phyloP scores from a whole-genome alignment of 2,113 vertebrate species.

The Candoia aspera region DNA sequence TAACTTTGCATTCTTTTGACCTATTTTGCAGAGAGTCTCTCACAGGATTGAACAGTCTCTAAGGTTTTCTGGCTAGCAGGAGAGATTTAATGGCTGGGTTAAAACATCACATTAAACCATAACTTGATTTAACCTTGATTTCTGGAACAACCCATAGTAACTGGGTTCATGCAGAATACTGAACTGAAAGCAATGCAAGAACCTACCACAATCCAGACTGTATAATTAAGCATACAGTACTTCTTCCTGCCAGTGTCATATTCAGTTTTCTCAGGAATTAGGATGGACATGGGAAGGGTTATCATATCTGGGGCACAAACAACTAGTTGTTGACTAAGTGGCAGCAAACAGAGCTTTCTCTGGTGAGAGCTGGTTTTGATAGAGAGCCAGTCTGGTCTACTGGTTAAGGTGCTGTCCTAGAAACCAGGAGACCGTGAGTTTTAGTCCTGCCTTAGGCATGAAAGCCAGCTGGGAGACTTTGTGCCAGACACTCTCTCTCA shows the following conservation, averaged over 20 bases:
- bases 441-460: no score
- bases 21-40: neutral
- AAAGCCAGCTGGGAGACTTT: no score
- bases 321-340: neutral
- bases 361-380: neutral
- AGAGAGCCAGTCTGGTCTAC: no score
- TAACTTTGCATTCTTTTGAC: conserved; percentile 19
- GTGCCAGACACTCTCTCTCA: no score
- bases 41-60: neutral
- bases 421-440: no score
- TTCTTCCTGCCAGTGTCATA: neutral
- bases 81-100: neutral
- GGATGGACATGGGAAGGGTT: neutral
- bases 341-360: neutral
- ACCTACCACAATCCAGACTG: neutral
- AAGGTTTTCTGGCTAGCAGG: neutral
- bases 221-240: neutral
- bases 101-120: neutral
- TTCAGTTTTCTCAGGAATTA: conserved; percentile 13
- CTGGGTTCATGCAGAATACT: neutral
- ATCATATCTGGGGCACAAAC: neutral
- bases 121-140: neutral
- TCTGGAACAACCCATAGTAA: neutral
- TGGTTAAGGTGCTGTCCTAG: no score
- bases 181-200: neutral